phyloP scores from a whole-genome alignment of 1,140 invertebrate genomes.

The Dryas iulia region DNA sequence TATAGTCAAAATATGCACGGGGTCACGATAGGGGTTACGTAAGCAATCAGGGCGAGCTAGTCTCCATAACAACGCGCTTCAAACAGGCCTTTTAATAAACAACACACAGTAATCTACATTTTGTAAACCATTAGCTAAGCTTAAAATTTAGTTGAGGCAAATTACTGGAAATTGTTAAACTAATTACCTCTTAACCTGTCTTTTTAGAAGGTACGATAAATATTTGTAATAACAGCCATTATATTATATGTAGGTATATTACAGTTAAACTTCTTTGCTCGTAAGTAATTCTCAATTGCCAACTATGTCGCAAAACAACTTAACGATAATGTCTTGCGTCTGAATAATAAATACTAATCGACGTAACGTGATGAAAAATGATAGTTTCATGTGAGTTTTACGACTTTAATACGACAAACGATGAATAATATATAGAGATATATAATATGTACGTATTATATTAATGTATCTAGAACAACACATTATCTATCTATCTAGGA shows the following conservation, averaged over 20 bases:
- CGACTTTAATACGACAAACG: conserved; percentile 28
- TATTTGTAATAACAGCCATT: too few species aligned
- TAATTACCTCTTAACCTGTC: too few species aligned
- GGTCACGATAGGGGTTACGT: conserved; percentile 48
- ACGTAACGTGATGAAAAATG: conserved; percentile 36
- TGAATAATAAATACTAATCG: conserved; percentile 46
- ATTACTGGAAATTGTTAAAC: too few species aligned
- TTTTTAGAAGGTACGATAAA: too few species aligned
- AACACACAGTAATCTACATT: conserved; percentile 26
- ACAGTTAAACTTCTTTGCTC: neutral
- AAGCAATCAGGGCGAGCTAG: conserved; percentile 43
- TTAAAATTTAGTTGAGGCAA: neutral
- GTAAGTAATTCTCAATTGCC: neutral
- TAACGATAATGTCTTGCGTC: conserved; percentile 14
- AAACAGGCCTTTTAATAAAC: conserved; percentile 46
- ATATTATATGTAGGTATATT: too few species aligned
- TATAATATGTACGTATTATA: too few species aligned
- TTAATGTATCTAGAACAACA: neutral
- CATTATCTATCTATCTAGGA: conserved; percentile 29
- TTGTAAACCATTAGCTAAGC: neutral
- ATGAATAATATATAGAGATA: conserved; percentile 7
- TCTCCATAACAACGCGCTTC: conserved; percentile 54
- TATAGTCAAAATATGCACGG: conserved; percentile 31
- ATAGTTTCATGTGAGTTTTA: conserved; percentile 30
- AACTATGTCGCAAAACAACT: neutral